Evolutionary conservation across 2,797 vertebrate species (phyloP).

Genomic region (Sphenopsis melanotis): DNA sequence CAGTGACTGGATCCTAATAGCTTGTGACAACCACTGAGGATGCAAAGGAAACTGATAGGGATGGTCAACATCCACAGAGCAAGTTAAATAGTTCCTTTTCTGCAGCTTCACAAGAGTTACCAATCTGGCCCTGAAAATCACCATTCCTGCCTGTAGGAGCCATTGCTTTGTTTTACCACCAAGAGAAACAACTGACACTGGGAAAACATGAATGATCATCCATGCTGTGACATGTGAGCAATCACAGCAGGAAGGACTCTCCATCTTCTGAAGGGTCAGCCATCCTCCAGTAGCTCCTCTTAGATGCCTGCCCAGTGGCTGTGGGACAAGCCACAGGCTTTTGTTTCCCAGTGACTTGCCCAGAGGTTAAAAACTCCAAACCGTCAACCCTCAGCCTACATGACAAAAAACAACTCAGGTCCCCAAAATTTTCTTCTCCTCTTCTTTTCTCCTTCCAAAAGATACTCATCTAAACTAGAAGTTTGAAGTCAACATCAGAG

Average conservation of each 20-base stretch:
- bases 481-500: not conserved
- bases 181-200: not conserved
- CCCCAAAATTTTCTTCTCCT: not conserved
- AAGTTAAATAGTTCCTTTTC: not conserved
- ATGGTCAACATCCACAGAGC: not conserved
- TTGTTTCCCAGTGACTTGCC: not conserved
- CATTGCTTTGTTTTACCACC: not conserved
- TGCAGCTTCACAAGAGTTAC: not conserved
- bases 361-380: not conserved
- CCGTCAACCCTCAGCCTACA: not conserved
- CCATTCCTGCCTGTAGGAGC: not conserved
- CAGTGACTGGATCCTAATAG: accelerated
- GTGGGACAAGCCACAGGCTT: not conserved
- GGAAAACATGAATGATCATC: not conserved
- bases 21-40: not conserved
- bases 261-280: not conserved
- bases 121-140: not conserved
- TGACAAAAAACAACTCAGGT: not conserved
- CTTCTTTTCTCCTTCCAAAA: not conserved
- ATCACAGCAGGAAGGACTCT: not conserved
- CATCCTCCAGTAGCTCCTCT: not conserved
- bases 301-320: not conserved
- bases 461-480: not conserved
- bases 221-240: not conserved
- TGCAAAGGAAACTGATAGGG: not conserved